Conservation (phyloP, 2,797 vertebrate species). For the Prunella strophiata region DNA sequence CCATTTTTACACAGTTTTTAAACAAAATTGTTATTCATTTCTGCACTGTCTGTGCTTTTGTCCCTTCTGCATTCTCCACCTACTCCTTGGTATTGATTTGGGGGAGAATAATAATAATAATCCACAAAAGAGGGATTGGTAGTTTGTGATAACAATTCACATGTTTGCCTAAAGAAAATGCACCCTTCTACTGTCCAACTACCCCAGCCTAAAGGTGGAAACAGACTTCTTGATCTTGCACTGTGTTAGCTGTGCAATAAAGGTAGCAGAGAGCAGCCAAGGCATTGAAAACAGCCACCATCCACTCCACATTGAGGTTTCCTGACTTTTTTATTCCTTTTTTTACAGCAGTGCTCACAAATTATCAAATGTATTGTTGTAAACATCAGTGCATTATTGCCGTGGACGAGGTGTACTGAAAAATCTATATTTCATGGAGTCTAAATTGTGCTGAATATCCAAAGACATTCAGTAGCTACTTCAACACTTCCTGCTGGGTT, state of each 20-base stretch:
- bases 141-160: background rate
- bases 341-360: background rate
- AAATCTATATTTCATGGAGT: conserved; percentile 1
- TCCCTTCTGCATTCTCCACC: background rate
- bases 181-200: background rate
- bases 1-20: conserved; percentile 1
- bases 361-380: conserved; percentile 25
- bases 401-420: background rate
- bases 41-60: background rate
- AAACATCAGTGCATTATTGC: background rate
- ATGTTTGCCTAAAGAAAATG: background rate
- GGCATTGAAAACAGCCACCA: background rate
- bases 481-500: background rate
- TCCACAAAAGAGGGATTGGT: background rate
- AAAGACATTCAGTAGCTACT: background rate
- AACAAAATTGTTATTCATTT: background rate
- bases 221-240: background rate
- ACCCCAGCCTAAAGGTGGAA: background rate
- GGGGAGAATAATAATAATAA: background rate
- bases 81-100: background rate
- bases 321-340: background rate
- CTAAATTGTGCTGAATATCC: conserved; percentile 20
- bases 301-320: background rate
- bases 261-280: background rate
- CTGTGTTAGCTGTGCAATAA: background rate